Evolutionary conservation across 2,888 invertebrate species (phyloP).

Genomic region (Tetragonula carbonaria): DNA sequence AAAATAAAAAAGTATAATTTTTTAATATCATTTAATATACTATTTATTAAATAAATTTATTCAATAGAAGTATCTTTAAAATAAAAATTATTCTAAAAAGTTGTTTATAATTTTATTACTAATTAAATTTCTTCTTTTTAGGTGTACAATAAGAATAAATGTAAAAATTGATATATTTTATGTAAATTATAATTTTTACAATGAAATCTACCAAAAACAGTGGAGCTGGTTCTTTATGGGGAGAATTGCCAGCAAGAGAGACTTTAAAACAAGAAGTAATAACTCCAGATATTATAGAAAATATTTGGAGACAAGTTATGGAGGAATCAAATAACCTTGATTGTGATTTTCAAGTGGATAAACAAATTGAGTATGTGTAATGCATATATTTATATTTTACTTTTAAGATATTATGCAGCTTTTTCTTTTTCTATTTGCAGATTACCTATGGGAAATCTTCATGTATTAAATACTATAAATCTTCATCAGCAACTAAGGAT

Average conservation of each 20-base stretch:
- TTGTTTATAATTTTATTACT: background rate
- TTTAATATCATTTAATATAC: background rate
- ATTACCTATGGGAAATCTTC: slow-evolving; percentile 79
- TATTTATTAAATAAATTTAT: background rate
- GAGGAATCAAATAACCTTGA: slow-evolving; percentile 79
- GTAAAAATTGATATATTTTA: background rate
- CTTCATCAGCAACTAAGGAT: slow-evolving; percentile 78
- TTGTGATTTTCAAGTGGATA: slow-evolving; percentile 79
- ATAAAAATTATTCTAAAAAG: background rate
- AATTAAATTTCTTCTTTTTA: background rate
- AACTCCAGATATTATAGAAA: slow-evolving; percentile 82
- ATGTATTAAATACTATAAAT: slow-evolving; percentile 81
- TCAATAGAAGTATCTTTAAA: background rate
- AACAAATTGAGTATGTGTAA: slow-evolving; percentile 79
- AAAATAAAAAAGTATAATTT: background rate
- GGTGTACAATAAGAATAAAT: background rate
- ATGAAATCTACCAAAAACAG: slow-evolving; percentile 80
- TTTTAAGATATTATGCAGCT: background rate
- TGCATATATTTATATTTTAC: slow-evolving; percentile 59
- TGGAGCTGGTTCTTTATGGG: slow-evolving; percentile 75
- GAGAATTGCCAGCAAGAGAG: slow-evolving; percentile 80
- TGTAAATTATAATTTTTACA: background rate
- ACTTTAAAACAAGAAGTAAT: slow-evolving; percentile 82
- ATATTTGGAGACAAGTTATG: slow-evolving; percentile 82
- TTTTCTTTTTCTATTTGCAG: slow-evolving; percentile 60